Evolutionary conservation across 1,140 invertebrate species (phyloP), one percentile per base, ranked within the genome.

Genomic region (Drosophila ironensis): DNA sequence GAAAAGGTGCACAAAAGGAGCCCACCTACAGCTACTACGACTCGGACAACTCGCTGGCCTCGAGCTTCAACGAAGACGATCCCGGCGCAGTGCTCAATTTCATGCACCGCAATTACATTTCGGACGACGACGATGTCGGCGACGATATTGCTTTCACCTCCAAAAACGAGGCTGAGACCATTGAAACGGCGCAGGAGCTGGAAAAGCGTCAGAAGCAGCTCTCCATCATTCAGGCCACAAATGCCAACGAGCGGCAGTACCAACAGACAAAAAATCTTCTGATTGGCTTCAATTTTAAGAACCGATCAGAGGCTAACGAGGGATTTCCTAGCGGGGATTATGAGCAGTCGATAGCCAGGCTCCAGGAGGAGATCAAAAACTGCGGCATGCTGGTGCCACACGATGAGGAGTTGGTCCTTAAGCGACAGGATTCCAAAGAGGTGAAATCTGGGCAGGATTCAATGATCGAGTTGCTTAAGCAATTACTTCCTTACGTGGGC

Each of bases 91-190:
- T 53, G 1, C 30, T 38, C 1, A 63, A 52, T 14, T 64, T 19
- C 44, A 48, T 63, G 22, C 30, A 63, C 2, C 14, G 57, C 9
- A 72, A 72, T 19, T 75, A 87, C n/a, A 72, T 45, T 33, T 68
- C 71, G 1, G 74, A 74, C 28, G 74, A 88, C 16, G 72, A 77
- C 4, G 75, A 76, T 37, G 72, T 72, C 9, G 57, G 73, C 4
- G 80, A 78, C 38, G 54, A 72, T 6, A 63, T 97, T 70, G 93
- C 95, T 56, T 97, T 96, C 74, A 95, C 94, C 69, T 94, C 94
- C 1, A 94, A 95, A 19, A 95, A 96, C 90, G 93, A 95, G 27
- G 96, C 96, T 0, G 96, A 97, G 90, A 95, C 96, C 0, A 92
- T 97, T 0, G 96, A 97, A 93, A 77, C 84, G 45, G 27, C 90